Evolutionary conservation across 2,797 vertebrate species (phyloP), one percentile per base, ranked within the genome.

Genomic region (Tenualosa thibaudeaui): DNA sequence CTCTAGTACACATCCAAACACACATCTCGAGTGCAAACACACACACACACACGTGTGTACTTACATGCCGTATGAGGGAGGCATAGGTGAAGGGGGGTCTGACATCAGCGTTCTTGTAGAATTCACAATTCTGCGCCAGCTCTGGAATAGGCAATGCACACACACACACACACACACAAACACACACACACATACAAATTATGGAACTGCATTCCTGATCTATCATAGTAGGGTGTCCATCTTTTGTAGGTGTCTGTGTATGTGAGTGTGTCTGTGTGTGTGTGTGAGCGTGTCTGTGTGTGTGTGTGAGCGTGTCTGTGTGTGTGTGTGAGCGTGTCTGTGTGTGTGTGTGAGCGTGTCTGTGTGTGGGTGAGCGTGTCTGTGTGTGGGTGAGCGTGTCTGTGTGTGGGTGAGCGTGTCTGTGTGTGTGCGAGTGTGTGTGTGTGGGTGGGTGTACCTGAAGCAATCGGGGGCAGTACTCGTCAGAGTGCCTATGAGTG

Each of bases 61-160:
- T 97, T 93, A 99, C 98, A 94, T 99, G 98, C 89, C 98, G 97
- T 96, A 99, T 99, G 90, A 99, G 98, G 54, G 98, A 99, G 91
- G 98, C 98, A 19, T 99, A 99, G 84, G 98, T 99, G 93, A 99
- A 99, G 83, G 98, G 98, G 19, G 98, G 98, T 91, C 98, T 96
- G 90, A 99, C 98, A 2, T 99, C 98, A 0, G 98, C 98, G 3
- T 99, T 99, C 93, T 99, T 99, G 95, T 99, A 99, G 93, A 99
- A 99, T 95, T 99, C 98, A 58, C 98, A 99, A 93, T 99, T 99
- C 96, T 99, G 98, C 90, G 98, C 98, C 91, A 99, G 96, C 91
- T 99, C 98, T 99, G 94, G 22, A 86, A 85, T 12, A 46, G 26
- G n/a, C 4, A 68, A 53, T 68, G 19, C 68, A 17, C 26, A 40